Base-by-base conservation (phyloP, 2,888 invertebrate genomes). In the Phragmatobia fuliginosa region DNA sequence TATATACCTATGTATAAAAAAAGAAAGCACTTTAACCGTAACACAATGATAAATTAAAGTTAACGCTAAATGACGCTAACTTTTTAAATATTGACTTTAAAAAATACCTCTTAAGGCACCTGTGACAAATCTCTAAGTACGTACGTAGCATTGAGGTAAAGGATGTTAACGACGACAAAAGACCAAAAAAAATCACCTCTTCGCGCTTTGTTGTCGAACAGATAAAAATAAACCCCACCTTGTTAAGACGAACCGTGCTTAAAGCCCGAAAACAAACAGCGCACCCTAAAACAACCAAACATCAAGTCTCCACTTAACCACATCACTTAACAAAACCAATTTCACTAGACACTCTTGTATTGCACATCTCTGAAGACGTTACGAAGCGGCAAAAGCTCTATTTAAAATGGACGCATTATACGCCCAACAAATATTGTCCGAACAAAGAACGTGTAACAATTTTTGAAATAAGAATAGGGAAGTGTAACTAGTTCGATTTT, bases 221-320 rank as follows among this genome's bases (percentile, higher is more conserved):
- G 84, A 87, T 86, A 88, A 87, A 92, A 92, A 92, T 90, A 93
- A 93, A 91, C 89, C 76, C 74, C 78, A 88, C 80, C 92, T 93
- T 93, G 92, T 93, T 92, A 93, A 88, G 87, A 87, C 86, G 87
- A 89, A 85, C 89, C 91, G 90, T 92, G 93, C 91, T 88, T 86
- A 89, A 91, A 89, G 85, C 86, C 85, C 84, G 78, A 90, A 90
- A 88, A 87, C 91, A 94, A 94, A 94, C 90, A 92, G 79, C 83
- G 86, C 85, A 68, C 92, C 81, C 93, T 93, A 93, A 93, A 94
- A 94, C 92, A 94, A 93, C 92, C 90, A 92, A 94, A 92, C 93
- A 91, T 87, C 87, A 87, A 88, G 90, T 90, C 90, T 85, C 93
- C 91, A 93, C 93, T 93, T 94, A 93, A 91, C 88, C 88, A 88